Evolutionary conservation across 1,140 invertebrate genomes (phyloP).

Genomic region (Psilanteris sp.): DNA sequence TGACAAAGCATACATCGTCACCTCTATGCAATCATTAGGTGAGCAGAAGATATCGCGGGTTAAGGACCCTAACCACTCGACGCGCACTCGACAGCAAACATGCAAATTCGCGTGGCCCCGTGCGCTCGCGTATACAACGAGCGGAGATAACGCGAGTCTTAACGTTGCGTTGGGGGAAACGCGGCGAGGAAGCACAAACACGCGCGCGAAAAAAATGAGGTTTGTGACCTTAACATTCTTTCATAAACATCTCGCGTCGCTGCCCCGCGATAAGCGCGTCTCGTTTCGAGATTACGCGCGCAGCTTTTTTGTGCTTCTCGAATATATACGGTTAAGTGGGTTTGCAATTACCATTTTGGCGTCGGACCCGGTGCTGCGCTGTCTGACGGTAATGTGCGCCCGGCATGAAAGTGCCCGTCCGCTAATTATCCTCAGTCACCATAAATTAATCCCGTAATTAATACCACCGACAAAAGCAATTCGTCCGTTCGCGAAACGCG

Average conservation of each 20-base stretch:
- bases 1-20: slow-evolving; percentile 66
- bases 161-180: slow-evolving; percentile 37
- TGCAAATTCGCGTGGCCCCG: slow-evolving; percentile 56
- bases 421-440: neutral
- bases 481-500: too few relatives aligned
- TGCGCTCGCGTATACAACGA: slow-evolving; percentile 36
- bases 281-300: neutral
- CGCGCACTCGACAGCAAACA: slow-evolving; percentile 51
- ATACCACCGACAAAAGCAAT: too few relatives aligned
- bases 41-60: slow-evolving; percentile 66
- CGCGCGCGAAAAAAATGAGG: slow-evolving; percentile 20
- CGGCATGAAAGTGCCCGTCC: neutral
- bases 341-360: slow-evolving; percentile 30
- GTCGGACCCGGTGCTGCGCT: neutral
- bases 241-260: slow-evolving; percentile 9
- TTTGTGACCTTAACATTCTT: slow-evolving; percentile 50
- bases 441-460: too few relatives aligned
- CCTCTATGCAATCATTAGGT: slow-evolving; percentile 64
- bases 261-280: slow-evolving; percentile 1
- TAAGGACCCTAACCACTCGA: slow-evolving; percentile 63
- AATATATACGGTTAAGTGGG: neutral
- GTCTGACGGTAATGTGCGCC: neutral
- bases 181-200: slow-evolving; percentile 10
- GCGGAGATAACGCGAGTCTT: slow-evolving; percentile 52
- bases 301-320: neutral